These are phyloP conservation scores for Theristus sp. DNA, from an alignment of 2,888 invertebrate species.

Conservation along the genomic window DNA sequence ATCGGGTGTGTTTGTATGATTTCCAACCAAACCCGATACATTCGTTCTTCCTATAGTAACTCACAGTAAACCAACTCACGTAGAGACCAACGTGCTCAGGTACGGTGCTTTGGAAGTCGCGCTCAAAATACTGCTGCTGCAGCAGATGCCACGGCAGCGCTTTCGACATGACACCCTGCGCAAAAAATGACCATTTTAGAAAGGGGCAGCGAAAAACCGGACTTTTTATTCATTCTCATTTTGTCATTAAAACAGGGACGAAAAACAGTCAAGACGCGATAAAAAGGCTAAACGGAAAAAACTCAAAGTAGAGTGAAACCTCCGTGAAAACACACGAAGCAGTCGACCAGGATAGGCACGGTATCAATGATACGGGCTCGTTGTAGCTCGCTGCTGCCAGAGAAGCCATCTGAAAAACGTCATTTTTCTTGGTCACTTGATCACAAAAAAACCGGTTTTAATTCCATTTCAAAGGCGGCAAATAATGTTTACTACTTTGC, in stretches of 20 bases:
- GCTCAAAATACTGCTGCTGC: constrained; percentile 48
- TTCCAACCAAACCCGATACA: neutral
- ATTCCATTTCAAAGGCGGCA: too few relatives aligned
- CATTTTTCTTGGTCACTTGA: too few relatives aligned
- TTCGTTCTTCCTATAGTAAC: too few relatives aligned
- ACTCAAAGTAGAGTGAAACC: too few relatives aligned
- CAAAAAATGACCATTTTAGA: constrained; percentile 1
- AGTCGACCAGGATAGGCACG: constrained; percentile 91
- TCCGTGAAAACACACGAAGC: constrained; percentile 85
- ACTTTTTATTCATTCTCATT: too few relatives aligned
- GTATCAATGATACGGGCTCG: constrained; percentile 74
- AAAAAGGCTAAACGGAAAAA: too few relatives aligned
- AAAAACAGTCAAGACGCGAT: too few relatives aligned
- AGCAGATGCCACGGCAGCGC: constrained; percentile 82
- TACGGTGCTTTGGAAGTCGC: neutral
- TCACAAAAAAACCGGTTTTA: neutral
- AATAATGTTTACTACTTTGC: too few relatives aligned
- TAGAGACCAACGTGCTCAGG: neutral
- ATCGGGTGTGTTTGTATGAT: neutral
- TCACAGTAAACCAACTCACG: neutral
- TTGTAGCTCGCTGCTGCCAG: constrained; percentile 88
- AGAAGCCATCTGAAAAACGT: constrained; percentile 76
- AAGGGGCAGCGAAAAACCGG: too few relatives aligned
- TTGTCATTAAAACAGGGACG: neutral
- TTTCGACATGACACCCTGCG: constrained; percentile 76